Percentiles rank a stretch among this genome's conserved stretches.
Evolutionary conservation across 2,797 vertebrate genomes (phyloP).

Genomic region (Scleropages formosus): DNA sequence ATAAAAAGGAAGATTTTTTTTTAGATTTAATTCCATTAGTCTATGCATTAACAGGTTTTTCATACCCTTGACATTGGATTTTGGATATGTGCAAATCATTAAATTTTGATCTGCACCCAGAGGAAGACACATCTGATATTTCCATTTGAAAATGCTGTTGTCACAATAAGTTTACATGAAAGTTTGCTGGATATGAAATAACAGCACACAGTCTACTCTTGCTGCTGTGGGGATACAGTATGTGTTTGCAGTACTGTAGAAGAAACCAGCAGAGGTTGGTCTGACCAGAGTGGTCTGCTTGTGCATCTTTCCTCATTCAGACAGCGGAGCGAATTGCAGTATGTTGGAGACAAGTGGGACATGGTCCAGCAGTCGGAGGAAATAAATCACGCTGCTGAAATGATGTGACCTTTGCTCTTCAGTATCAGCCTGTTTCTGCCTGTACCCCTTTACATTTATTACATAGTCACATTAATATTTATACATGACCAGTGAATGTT

Average conservation of each 20-base stretch:
- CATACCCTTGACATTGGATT: background rate
- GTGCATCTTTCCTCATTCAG: slow-evolving; percentile 34
- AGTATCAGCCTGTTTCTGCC: slow-evolving; percentile 53
- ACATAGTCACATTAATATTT: slow-evolving; percentile 32
- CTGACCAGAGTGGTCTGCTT: background rate
- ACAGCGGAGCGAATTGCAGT: slow-evolving; percentile 43
- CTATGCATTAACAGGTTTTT: background rate
- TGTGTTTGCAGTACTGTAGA: background rate
- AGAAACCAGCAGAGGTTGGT: too few species aligned
- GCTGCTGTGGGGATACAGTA: too few species aligned
- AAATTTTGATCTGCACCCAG: background rate
- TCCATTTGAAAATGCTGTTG: background rate
- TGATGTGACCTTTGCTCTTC: slow-evolving; percentile 52
- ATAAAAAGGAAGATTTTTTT: slow-evolving; percentile 1
- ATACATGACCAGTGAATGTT: slow-evolving; percentile 31
- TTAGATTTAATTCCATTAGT: background rate
- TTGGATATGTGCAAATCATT: slow-evolving; percentile 2
- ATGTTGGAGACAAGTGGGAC: slow-evolving; percentile 52
- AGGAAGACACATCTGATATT: background rate
- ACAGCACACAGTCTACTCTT: background rate
- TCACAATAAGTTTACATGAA: background rate
- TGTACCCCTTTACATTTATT: slow-evolving; percentile 44
- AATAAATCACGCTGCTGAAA: slow-evolving; percentile 65
- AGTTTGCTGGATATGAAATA: background rate
- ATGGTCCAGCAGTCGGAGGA: slow-evolving; percentile 50